Conservation (phyloP, 2,113 vertebrate genomes). For the rabbit (Oryctolagus cuniculus) region mOryCun1.1 NC_091437.1:105595001-105595500, state of each 20-base stretch:
- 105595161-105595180: not conserved
- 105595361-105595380: not conserved
- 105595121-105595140: not conserved
- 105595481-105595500: constrained; percentile 17
- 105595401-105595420: constrained; percentile 16
- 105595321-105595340: not conserved
- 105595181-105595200: not conserved
- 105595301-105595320: not conserved
- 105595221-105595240: not conserved
- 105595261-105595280: not conserved
- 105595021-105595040: not conserved
- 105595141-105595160: not conserved
- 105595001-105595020: not conserved
- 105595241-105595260: not conserved
- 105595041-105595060: not conserved
- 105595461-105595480: not conserved
- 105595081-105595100: not conserved
- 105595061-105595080: not conserved
- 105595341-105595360: not conserved
- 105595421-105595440: constrained; percentile 9
- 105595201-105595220: not conserved
- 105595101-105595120: not conserved
- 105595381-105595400: constrained; percentile 27
- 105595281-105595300: not conserved
- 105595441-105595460: not conserved